These are phyloP conservation scores for Oceanites oceanicus DNA, from an alignment of 2,113 vertebrate genomes.

Conservation along the genomic window DNA sequence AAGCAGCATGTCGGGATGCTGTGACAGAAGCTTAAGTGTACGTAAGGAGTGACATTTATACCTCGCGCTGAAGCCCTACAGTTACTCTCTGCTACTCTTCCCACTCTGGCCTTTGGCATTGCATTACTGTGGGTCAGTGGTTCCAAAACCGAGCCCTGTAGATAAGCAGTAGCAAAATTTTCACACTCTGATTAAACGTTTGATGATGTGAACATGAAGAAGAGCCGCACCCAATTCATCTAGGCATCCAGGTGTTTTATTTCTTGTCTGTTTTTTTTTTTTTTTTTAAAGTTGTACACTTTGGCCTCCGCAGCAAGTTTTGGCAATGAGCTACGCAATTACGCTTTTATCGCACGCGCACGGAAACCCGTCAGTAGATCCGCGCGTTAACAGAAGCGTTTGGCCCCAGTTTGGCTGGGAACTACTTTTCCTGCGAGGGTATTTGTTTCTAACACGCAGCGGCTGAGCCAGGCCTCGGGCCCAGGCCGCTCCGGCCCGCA, in stretches of 20 bases:
- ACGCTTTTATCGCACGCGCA: fast-evolving
- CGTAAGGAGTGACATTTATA: neutral
- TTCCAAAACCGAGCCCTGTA: neutral
- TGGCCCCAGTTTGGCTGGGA: neutral
- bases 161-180: neutral
- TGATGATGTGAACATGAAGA: neutral
- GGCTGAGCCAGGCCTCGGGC: fast-evolving
- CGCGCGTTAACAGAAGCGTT: fast-evolving
- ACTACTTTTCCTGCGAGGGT: fast-evolving
- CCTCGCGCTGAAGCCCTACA: neutral
- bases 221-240: neutral
- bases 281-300: neutral
- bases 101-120: neutral
- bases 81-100: neutral
- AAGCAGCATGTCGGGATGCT: neutral
- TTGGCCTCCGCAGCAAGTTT: neutral
- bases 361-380: neutral
- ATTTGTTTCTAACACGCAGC: fast-evolving
- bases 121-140: fast-evolving
- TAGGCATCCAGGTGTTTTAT: neutral
- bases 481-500: no score
- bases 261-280: no score
- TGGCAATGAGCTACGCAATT: fast-evolving
- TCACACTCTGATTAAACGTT: neutral
- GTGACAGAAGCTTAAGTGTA: neutral